Conservation (phyloP, 1,140 invertebrate genomes). For the Procambarus clarkii region DNA sequence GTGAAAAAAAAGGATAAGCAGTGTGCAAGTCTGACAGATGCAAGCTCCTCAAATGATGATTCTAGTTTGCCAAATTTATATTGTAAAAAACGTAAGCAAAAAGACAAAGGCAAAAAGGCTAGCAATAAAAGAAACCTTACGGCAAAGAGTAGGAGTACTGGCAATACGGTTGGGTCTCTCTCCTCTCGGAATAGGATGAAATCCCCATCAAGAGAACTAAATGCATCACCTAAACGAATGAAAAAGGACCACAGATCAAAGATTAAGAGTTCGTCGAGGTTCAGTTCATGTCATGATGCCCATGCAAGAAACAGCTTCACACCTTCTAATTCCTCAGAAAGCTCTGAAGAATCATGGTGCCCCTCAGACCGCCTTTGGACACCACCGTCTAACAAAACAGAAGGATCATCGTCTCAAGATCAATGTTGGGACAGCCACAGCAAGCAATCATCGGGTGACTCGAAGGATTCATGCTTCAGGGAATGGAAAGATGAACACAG, state of each 20-base stretch:
- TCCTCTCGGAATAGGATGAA: conserved; percentile 10
- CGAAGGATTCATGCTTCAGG: conserved; percentile 13
- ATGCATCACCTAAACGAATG: neutral
- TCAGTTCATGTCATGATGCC: neutral
- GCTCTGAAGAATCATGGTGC: conserved; percentile 14
- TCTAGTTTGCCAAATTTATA: neutral
- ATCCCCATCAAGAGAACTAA: conserved; percentile 16
- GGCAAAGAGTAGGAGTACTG: neutral
- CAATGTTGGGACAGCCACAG: conserved; percentile 17
- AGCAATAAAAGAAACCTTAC: neutral
- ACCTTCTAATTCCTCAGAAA: neutral
- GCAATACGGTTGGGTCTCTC: neutral
- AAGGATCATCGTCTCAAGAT: neutral
- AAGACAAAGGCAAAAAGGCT: conserved; percentile 25
- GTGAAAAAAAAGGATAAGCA: conserved; percentile 16
- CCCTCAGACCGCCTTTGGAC: conserved; percentile 17
- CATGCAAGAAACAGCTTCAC: conserved; percentile 5
- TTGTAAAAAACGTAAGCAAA: conserved; percentile 22
- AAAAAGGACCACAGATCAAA: conserved; percentile 43
- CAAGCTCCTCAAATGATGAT: conserved; percentile 29
- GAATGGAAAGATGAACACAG: conserved; percentile 1
- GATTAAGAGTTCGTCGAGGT: conserved; percentile 32
- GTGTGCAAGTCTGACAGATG: neutral
- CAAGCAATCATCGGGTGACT: neutral
- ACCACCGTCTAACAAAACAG: conserved; percentile 27